Evolutionary conservation across 2,113 vertebrate species (phyloP), one percentile per base, ranked within the genome.

Genomic region (Limnothrissa miodon): DNA sequence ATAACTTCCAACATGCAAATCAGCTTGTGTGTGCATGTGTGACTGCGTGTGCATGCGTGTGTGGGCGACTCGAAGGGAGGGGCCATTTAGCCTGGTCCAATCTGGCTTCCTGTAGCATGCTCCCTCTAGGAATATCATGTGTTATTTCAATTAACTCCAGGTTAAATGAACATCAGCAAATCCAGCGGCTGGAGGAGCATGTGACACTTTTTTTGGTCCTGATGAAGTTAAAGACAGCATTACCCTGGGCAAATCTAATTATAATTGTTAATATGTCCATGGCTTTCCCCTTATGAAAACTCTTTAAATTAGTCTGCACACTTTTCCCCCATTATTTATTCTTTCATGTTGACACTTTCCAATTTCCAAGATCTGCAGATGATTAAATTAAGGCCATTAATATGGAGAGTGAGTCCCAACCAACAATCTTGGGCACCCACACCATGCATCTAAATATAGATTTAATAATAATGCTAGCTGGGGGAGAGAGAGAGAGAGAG

Each of bases 401-500:
- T 92, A 92, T 88, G 87, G 88, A 83, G 83, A 89, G 85, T 84
- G 87, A 87, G 90, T 89, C 84, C 66, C 88, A 79, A 78, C 83
- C 81, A 84, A 81, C 78, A 87, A 84, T 83, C 53, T 48, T 70
- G 84, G 81, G 81, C 88, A 70, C 45, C 83, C 89, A 83, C 66
- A 87, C 87, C 83, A 89, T 91, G 89, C 85, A 90, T 91, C 91
- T 93, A 93, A 92, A 94, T 91, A 92, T 91, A 93, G 91, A 93
- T 93, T 93, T 93, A 94, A 94, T 93, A 94, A 94, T 93, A 93
- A 92, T 87, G 84, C 39, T 82, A 82, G 82, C 80, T 83, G 78
- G 66, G 13, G 45, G 21, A 36, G 66, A 33, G 79, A 78, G 74
- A 78, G 79, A 81, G 44, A 79, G 45, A 80, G 36, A 33, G 62